Evolutionary conservation across 2,888 invertebrate species (phyloP).

Genomic region (Zygothrica quintamaculata): DNA sequence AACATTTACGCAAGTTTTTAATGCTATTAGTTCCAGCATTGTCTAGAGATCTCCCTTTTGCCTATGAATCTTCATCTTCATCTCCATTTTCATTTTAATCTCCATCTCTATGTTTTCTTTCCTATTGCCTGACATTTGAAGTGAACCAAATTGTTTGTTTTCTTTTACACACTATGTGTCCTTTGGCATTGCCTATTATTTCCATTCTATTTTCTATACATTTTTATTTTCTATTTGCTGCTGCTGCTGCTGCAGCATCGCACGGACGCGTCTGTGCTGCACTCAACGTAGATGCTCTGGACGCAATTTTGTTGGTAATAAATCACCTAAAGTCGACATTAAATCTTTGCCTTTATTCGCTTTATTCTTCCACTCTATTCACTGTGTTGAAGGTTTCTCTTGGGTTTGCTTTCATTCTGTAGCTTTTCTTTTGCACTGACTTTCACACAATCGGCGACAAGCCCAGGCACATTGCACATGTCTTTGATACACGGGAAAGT

Average conservation of each 20-base stretch:
- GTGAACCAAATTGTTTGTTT: constrained; percentile 76
- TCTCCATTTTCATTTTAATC: constrained; percentile 24
- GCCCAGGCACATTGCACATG: constrained; percentile 71
- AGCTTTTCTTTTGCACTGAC: constrained; percentile 66
- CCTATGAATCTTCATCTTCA: constrained; percentile 19
- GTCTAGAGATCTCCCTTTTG: constrained; percentile 15
- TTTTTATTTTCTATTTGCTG: constrained; percentile 63
- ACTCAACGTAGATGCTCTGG: constrained; percentile 70
- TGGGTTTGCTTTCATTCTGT: constrained; percentile 51
- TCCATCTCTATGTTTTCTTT: constrained; percentile 16
- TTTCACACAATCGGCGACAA: constrained; percentile 72
- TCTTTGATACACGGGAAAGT: constrained; percentile 55
- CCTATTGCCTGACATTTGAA: constrained; percentile 67
- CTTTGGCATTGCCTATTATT: constrained; percentile 57
- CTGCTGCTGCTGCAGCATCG: constrained; percentile 52
- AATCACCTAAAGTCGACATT: constrained; percentile 84
- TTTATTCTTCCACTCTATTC: constrained; percentile 30
- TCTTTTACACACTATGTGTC: constrained; percentile 63
- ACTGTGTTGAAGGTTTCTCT: constrained; percentile 54
- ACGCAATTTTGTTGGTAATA: constrained; percentile 84
- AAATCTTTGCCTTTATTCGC: constrained; percentile 78
- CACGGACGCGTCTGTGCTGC: constrained; percentile 53
- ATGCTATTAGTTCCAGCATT: constrained; percentile 77
- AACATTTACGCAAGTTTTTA: constrained; percentile 80
- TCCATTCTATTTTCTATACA: constrained; percentile 68